Evolutionary conservation across 2,797 vertebrate genomes (phyloP), one percentile per base, ranked within the genome.

Genomic region (Chloroceryle amazona): DNA sequence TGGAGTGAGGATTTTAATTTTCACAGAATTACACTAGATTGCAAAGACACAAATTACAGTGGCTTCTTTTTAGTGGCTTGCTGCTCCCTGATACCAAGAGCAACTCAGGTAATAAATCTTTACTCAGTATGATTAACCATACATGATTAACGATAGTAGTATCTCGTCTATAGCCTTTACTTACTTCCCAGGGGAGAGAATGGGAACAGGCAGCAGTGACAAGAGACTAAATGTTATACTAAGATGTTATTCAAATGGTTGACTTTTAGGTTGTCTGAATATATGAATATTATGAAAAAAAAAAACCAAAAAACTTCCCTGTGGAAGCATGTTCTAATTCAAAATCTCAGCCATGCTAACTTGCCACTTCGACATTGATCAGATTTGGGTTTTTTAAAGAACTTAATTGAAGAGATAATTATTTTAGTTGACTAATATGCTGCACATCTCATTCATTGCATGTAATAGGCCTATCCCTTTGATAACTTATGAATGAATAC

Each of bases 391-490:
- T 46, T 61, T 81, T 57, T 2, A 6, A 70, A 73, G 28, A 81
- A 90, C 19, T 81, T 97, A 95, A 97, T 86, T 75, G 85, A 60
- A 95, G 71, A 93, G 33, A 96, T 55, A 93, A 97, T 96, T 94
- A 93, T 97, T 98, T 96, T 73, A 95, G 46, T 86, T 96, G 84
- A 97, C 95, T 96, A 97, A 96, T 93, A 95, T 57, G 72, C 68
- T 97, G 86, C 81, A 81, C 78, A 97, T 90, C 96, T 93, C 95
- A 97, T 91, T 94, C 76, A 70, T n/a, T 73, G 39, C 26, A 81
- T 71, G 94, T 93, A 97, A 90, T 89, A 91, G 79, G 47, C 35
- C 62, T 68, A 90, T 94, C 65, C 90, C 74, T 91, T 94, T 94
- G 94, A 96, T 89, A 97, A 86, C 51, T 89, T 83, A 81, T 33